Base-by-base conservation (phyloP, 2,888 invertebrate genomes). In the Trichopria drosophilae region DNA sequence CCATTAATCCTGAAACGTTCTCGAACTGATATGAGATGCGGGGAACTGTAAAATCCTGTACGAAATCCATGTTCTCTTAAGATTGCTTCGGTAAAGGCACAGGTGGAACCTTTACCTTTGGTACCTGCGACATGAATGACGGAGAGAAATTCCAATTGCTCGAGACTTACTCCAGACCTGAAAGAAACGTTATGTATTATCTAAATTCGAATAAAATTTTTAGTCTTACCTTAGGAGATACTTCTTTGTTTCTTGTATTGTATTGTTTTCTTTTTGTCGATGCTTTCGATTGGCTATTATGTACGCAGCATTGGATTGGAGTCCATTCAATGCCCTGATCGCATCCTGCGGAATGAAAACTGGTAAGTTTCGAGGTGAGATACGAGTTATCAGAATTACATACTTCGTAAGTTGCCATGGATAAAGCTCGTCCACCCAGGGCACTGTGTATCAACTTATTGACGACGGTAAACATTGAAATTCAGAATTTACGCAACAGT, bases 81-180 rank as follows among this genome's bases (percentile, higher is more conserved):
- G 54, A 99, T 90, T 0, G 88, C 85, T 75, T 99, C 99, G 59
- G 87, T 85, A 75, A 92, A 87, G 0, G 96, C 94, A 72, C 96
- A 95, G 0, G 96, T 95, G 13, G 95, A 94, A 16, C 91, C 93
- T 84, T 99, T 99, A 42, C 98, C 99, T 78, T 99, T 99, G 1
- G 98, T 98, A 7, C 99, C 99, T 52, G 93, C 85, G 5, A 99
- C 87, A 79, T 99, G 99, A 67, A 99, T 93, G 31, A 95, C 83
- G 44, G 91, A 87, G 13, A 96, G 72, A 44, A 80, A 77, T 63
- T 90, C 87, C 46, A 95, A 72, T 55, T 84, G 82, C 1, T 84
- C 78, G 15, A 85, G 55, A 1, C 79, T 74, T 3, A 90, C 71
- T 15, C 89, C 90, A 26, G 82, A 82, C 53, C 87, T 81, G 41